Base-by-base conservation (phyloP, 2,113 vertebrate species). In the Erythrolamprus reginae region DNA sequence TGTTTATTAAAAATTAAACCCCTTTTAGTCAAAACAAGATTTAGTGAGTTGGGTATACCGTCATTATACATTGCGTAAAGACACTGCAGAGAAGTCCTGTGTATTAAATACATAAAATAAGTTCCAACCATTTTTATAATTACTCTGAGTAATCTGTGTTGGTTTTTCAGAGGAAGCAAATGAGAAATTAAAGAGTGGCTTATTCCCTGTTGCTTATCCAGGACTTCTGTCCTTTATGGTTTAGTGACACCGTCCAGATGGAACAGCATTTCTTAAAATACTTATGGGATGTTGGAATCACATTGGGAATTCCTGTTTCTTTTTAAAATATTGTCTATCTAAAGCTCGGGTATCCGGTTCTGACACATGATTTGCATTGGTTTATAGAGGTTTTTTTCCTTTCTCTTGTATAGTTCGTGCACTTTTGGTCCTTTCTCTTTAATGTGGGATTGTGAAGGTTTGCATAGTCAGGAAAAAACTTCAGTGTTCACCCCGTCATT, bases 381-480 rank as follows among this genome's bases (percentile, higher is more conserved):
- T 95, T 91, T 86, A 24, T 28, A 90, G 45, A 45, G 45, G n/a
- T 42, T 70, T 91, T 90, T 89, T 89, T 92, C 1, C 48, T 3
- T 10, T 26, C 45, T 48, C 82, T 92, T 95, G 48, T 92, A 42
- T 90, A 92, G 94, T 94, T 96, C 92, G 93, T 92, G 91, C 0
- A 5, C 84, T 87, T 83, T 86, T 33, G 24, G 33, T 2, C 50
- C 12, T 89, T 55, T 86, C 88, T 53, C 89, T n/a, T 86, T 89
- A 33, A 87, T 88, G 4, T 89, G 93, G 90, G 89, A 58, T 93
- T 92, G 91, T 82, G 53, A 82, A 91, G 86, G 65, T 55, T 82
- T 93, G 93, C 92, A 47, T 95, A 95, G 96, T 93, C 95, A 50
- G 26, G 84, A 82, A 94, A 91, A 58, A 51, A 95, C 88, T 95